Evolutionary conservation across 2,113 vertebrate genomes (phyloP).

Genomic region (Aepyceros melampus): DNA sequence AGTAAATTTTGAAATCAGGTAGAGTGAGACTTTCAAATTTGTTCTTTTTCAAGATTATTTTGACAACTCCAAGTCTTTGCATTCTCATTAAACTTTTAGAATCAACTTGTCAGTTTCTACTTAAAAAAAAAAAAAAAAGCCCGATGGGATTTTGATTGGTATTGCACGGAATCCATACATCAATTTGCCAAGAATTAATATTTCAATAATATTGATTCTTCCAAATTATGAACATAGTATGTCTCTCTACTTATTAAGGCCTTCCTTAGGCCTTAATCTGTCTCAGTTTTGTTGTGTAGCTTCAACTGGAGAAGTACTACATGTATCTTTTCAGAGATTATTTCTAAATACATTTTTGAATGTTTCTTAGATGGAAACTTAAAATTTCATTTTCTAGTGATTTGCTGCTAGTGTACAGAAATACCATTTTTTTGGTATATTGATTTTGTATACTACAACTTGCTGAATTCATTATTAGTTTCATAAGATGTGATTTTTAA

Average conservation of each 20-base stretch:
- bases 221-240: neutral
- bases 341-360: neutral
- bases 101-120: neutral
- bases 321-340: neutral
- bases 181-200: neutral
- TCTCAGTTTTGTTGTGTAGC: neutral
- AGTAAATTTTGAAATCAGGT: neutral
- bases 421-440: neutral
- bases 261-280: neutral
- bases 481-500: neutral
- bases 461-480: neutral
- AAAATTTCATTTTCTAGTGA: neutral
- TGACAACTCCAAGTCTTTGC: neutral
- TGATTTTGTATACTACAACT: neutral
- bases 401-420: neutral
- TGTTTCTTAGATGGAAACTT: neutral
- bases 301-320: neutral
- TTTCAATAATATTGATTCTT: neutral
- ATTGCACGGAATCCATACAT: neutral
- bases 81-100: neutral
- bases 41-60: neutral
- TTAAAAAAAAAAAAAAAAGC: neutral
- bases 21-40: neutral
- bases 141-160: neutral
- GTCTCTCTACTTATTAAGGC: neutral